Evolutionary conservation across 2,888 invertebrate genomes (phyloP).

Genomic region (Tenthredo livida): DNA sequence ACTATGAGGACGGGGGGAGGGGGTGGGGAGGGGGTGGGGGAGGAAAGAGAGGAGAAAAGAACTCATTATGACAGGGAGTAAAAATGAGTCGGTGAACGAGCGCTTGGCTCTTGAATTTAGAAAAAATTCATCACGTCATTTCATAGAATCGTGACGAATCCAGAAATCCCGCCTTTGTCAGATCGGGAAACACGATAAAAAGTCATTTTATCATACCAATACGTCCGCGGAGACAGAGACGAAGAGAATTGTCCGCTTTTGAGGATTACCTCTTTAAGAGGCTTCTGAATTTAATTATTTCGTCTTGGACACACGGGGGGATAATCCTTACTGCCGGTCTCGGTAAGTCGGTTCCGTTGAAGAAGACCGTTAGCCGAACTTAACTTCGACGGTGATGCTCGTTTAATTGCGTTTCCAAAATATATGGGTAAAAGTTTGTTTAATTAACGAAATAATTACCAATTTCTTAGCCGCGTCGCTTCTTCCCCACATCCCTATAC

Average conservation of each 20-base stretch:
- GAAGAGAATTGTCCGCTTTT: neutral
- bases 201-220: neutral
- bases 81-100: neutral
- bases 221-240: neutral
- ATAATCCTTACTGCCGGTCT: constrained; percentile 16
- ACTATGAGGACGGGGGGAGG: neutral
- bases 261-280: constrained; percentile 15
- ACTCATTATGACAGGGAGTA: neutral
- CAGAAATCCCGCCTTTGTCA: neutral
- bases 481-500: neutral
- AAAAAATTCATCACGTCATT: neutral
- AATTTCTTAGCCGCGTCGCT: constrained; percentile 26
- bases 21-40: too few species aligned
- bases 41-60: neutral
- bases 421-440: constrained; percentile 67
- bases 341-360: neutral
- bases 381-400: constrained; percentile 22
- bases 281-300: constrained; percentile 37
- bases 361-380: neutral
- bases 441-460: constrained; percentile 74
- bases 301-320: constrained; percentile 1
- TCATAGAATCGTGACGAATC: neutral
- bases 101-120: neutral
- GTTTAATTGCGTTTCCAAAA: constrained; percentile 29
- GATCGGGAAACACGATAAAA: neutral